Percentiles rank a stretch among this genome's conserved stretches.
Evolutionary conservation across 1,140 invertebrate species (phyloP).

Genomic region (Periplaneta americana): DNA sequence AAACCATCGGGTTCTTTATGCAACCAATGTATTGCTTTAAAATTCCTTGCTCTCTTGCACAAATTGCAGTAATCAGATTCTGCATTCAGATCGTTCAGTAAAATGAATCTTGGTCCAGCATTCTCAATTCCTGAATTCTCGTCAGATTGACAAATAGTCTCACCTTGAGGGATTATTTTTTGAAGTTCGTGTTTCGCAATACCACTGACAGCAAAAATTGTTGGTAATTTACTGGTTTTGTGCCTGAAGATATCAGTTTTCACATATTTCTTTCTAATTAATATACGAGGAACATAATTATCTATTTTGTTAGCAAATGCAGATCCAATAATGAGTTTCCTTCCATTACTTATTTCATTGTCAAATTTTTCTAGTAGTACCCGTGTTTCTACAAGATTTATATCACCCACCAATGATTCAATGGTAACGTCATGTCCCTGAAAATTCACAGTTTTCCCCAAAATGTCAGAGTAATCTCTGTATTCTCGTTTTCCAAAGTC

Average conservation of each 20-base stretch:
- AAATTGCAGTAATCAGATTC: background rate
- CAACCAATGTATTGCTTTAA: background rate
- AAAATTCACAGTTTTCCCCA: background rate
- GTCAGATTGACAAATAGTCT: background rate
- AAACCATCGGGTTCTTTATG: background rate
- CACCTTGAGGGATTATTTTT: background rate
- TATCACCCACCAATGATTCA: background rate
- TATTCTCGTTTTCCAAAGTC: background rate
- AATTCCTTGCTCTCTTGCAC: background rate
- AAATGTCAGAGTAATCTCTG: background rate
- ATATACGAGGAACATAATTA: background rate
- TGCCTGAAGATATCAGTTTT: background rate
- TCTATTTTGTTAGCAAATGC: background rate
- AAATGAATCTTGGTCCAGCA: background rate
- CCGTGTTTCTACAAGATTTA: background rate
- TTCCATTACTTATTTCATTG: background rate
- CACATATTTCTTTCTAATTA: background rate
- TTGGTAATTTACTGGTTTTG: background rate
- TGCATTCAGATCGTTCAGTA: background rate
- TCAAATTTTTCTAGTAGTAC: background rate
- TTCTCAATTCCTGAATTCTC: background rate
- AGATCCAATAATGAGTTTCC: background rate
- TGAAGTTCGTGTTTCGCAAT: background rate
- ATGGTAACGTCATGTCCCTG: background rate
- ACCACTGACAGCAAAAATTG: background rate